Evolutionary conservation across 2,888 invertebrate species (phyloP).

Genomic region (Tholera decimalis): DNA sequence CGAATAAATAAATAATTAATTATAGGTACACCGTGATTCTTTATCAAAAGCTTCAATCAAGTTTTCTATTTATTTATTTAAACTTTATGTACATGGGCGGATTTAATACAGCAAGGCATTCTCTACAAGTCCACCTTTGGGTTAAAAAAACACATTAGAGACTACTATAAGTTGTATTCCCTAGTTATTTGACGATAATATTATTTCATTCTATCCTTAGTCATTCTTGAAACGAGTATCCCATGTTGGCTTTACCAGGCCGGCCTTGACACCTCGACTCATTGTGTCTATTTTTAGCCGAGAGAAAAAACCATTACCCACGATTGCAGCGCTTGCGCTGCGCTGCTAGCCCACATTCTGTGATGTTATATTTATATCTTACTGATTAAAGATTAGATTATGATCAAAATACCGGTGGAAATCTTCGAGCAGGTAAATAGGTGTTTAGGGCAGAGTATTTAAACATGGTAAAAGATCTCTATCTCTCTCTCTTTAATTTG

Average conservation of each 20-base stretch:
- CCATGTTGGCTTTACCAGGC: slow-evolving; percentile 20
- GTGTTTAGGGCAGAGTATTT: too few relatives aligned
- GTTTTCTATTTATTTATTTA: too few relatives aligned
- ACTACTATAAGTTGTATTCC: too few relatives aligned
- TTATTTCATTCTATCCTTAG: not conserved
- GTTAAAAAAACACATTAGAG: too few relatives aligned
- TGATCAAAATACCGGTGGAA: not conserved
- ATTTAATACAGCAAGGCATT: too few relatives aligned
- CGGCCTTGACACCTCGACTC: slow-evolving; percentile 63
- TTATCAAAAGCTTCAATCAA: too few relatives aligned
- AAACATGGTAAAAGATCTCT: too few relatives aligned
- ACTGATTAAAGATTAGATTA: slow-evolving; percentile 39
- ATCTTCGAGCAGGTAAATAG: not conserved
- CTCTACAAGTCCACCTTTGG: too few relatives aligned
- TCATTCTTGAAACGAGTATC: slow-evolving; percentile 11
- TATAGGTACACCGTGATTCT: too few relatives aligned
- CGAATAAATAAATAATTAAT: too few relatives aligned
- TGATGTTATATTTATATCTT: slow-evolving; percentile 19
- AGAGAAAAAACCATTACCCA: slow-evolving; percentile 53
- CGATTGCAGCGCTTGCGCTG: slow-evolving; percentile 42
- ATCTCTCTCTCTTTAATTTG: too few relatives aligned
- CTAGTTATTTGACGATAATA: not conserved
- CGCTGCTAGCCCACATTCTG: slow-evolving; percentile 23
- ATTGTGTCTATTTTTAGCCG: slow-evolving; percentile 63
- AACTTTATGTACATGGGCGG: too few relatives aligned